phyloP scores from a whole-genome alignment of 2,113 vertebrate genomes.

The Salvelinus sp. region DNA sequence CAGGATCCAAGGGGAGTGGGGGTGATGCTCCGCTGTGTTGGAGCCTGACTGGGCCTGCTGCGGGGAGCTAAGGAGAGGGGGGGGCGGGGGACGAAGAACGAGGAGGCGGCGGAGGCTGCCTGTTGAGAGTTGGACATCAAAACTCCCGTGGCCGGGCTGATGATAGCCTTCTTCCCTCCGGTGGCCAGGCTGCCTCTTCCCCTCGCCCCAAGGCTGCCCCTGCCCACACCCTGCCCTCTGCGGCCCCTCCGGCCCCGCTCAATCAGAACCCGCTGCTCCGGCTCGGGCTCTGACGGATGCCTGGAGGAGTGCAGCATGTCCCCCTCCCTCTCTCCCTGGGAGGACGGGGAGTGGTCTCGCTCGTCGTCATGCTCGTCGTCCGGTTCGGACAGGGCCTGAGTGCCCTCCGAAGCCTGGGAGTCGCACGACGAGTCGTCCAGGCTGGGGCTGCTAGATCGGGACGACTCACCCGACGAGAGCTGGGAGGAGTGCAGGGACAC shows the following conservation, averaged over 20 bases:
- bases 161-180: conserved; percentile 79
- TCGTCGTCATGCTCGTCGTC: conserved; percentile 68
- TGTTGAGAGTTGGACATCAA: conserved; percentile 84
- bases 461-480: conserved; percentile 94
- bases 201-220: conserved; percentile 61
- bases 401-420: conserved; percentile 93
- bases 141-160: conserved; percentile 77
- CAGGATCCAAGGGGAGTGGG: conserved; percentile 92
- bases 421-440: conserved; percentile 93
- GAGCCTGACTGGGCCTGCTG: conserved; percentile 77
- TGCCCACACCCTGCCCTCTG: conserved; percentile 72
- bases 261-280: conserved; percentile 57
- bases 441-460: conserved; percentile 93
- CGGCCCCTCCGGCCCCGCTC: conserved; percentile 77
- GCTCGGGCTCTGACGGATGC: conserved; percentile 77
- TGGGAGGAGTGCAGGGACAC: conserved; percentile 97
- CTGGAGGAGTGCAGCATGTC: conserved; percentile 74
- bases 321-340: conserved; percentile 67
- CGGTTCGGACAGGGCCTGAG: conserved; percentile 83
- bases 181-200: conserved; percentile 75
- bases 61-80: conserved; percentile 84
- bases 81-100: conserved; percentile 87
- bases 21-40: conserved; percentile 76
- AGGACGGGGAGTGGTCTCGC: conserved; percentile 64
- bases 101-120: conserved; percentile 81